Evolutionary conservation across 2,888 invertebrate species (phyloP).

Genomic region (Plutella xylostella): DNA sequence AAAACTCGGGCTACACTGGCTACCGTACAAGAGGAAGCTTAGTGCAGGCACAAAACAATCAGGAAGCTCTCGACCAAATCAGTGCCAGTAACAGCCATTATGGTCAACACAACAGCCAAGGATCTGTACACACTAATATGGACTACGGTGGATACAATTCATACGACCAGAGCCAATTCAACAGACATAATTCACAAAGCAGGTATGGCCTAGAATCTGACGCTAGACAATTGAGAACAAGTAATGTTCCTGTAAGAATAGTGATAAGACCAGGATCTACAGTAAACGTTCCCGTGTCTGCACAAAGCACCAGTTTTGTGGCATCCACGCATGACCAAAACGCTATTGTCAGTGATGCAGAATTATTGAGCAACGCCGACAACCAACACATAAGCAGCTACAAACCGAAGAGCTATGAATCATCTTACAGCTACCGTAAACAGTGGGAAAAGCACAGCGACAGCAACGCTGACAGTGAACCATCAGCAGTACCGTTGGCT

Average conservation of each 20-base stretch:
- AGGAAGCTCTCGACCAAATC: neutral
- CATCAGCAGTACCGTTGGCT: constrained; percentile 24
- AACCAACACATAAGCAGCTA: constrained; percentile 26
- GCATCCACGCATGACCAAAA: constrained; percentile 32
- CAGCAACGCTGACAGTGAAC: constrained; percentile 34
- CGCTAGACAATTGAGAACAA: too few relatives aligned
- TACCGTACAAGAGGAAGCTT: neutral
- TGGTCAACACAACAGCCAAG: neutral
- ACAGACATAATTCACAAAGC: neutral
- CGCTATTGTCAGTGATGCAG: constrained; percentile 36
- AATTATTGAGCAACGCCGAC: constrained; percentile 25
- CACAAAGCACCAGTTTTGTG: too few relatives aligned
- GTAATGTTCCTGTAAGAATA: constrained; percentile 34
- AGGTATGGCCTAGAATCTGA: too few relatives aligned
- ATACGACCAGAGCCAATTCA: neutral
- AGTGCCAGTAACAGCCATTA: neutral
- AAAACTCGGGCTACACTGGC: constrained; percentile 14
- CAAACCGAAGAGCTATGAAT: constrained; percentile 43
- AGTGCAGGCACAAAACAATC: neutral
- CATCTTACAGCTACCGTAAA: constrained; percentile 52
- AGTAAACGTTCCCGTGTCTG: constrained; percentile 40
- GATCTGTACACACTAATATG: neutral
- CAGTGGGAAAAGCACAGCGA: constrained; percentile 62
- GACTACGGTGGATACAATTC: neutral
- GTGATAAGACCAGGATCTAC: constrained; percentile 42